Evolutionary conservation across 1,140 invertebrate genomes (phyloP), one percentile per base, ranked within the genome.

Genomic region (Lerema accius): DNA sequence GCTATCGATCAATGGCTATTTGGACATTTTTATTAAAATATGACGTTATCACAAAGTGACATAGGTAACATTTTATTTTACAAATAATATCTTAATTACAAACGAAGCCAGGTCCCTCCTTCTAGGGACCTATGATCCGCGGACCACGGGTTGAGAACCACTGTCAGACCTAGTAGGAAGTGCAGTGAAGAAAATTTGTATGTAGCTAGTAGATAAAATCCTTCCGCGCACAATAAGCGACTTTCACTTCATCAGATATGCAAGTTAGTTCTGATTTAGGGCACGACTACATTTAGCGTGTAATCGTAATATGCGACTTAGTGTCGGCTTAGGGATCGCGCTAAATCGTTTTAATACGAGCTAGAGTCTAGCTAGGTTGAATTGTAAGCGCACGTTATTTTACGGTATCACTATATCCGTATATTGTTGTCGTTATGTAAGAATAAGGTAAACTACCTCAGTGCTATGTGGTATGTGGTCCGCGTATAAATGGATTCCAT

Each of bases 161-260:
- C n/a, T n/a, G n/a, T 23, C 9, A 15, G n/a, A 16, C 11, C n/a
- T 40, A 53, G 50, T 49, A 60, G 56, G 45, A 60, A 60, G 45
- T 60, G 32, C 16, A 48, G 28, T 45, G 48, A 49, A 49, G 56
- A 60, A 60, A 60, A 60, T 60, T 60, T 60, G 56, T 60, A 60
- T 49, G 56, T 59, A 16, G 56, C 45, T 23, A 11, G 46, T 45
- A 60, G 56, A 60, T 60, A 60, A 60, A 49, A 49, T 60, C 56
- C 56, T 48, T 59, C 39, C 55, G 55, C 55, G 42, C 55, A 48
- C 56, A 59, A 46, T 48, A 59, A 48, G 43, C 32, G 16, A 59
- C 56, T 48, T 59, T 59, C 56, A 45, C 56, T 59, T 59, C 26
- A 59, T 59, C 43, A 59, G 56, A 59, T 59, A 59, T 59, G 56